Evolutionary conservation across 2,797 vertebrate genomes (phyloP), one percentile per base, ranked within the genome.

Genomic region (Serranus cabrilla): DNA sequence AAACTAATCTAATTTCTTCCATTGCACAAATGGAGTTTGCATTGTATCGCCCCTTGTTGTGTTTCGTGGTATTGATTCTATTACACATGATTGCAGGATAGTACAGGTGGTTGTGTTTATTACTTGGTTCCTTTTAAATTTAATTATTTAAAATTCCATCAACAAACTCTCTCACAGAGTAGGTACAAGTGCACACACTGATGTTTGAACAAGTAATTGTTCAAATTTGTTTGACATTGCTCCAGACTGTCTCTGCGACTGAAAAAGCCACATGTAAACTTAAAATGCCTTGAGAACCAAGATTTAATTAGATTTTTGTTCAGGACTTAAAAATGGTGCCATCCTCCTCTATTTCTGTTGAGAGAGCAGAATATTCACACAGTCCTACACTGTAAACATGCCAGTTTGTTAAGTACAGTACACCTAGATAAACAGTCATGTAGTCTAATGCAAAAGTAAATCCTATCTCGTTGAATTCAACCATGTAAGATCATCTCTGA

Each of bases 1-100:
- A 72, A 80, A 76, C 64, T 80, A 76, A 90, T 89, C 73, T 14
- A 39, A 86, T 89, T 87, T 64, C 66, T 46, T 63, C 73, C 55
- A 13, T 50, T 51, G 72, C 58, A 10, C 54, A 72, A 83, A 89
- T 84, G 5, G 65, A 67, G 52, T 88, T 91, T 81, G 75, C 42
- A 76, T 71, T 69, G 82, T 47, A 74, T 78, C 51, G 39, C 50
- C 70, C 65, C 47, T 69, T 58, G 63, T 60, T 77, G 43, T 46
- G 20, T 57, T 82, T 57, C 67, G 40, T 62, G 39, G 11, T 49
- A 57, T 62, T 40, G 65, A 80, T 39, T 54, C 31, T 57, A 12
- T 70, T 64, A 57, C 23, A 43, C 21, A 14, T 34, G 18, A 74
- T 45, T 74, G 42, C 49, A 12, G 31, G 49, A 45, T 3, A 34